phyloP scores from a whole-genome alignment of 2,113 vertebrate species.

The Pholis gunnellus region DNA sequence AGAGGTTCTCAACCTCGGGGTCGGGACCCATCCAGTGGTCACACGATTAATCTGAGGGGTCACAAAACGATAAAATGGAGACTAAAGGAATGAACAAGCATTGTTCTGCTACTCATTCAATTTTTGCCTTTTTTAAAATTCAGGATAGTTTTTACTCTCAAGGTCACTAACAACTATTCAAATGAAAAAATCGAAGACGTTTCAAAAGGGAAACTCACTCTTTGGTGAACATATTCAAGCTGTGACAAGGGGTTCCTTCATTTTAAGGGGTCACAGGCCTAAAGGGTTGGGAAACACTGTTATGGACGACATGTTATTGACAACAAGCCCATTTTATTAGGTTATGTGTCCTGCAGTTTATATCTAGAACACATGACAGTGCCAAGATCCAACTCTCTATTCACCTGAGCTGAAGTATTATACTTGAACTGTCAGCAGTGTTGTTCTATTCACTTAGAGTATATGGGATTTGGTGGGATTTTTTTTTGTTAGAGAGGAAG shows the following conservation, averaged over 20 bases:
- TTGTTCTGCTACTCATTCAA: constrained; percentile 1
- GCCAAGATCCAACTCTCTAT: neutral
- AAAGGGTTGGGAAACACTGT: neutral
- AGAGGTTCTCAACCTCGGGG: neutral
- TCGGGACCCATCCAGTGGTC: neutral
- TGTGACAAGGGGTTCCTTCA: neutral
- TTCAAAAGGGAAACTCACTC: neutral
- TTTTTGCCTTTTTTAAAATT: neutral
- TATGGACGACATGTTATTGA: neutral
- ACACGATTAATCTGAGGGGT: neutral
- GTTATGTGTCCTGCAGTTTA: neutral
- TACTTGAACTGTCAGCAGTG: neutral
- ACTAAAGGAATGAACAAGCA: neutral
- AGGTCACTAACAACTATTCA: neutral
- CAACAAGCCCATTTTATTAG: neutral
- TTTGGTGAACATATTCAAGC: neutral
- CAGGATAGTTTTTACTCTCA: neutral
- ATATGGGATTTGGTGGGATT: neutral
- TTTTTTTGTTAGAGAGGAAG: neutral
- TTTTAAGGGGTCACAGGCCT: neutral
- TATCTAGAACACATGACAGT: neutral
- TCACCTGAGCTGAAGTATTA: neutral
- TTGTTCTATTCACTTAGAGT: neutral
- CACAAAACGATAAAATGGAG: neutral
- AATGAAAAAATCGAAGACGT: neutral